Percentiles rank a stretch among this genome's conserved stretches.
phyloP scores from a whole-genome alignment of 2,113 vertebrate species.

The Chaetura pelagica region DNA sequence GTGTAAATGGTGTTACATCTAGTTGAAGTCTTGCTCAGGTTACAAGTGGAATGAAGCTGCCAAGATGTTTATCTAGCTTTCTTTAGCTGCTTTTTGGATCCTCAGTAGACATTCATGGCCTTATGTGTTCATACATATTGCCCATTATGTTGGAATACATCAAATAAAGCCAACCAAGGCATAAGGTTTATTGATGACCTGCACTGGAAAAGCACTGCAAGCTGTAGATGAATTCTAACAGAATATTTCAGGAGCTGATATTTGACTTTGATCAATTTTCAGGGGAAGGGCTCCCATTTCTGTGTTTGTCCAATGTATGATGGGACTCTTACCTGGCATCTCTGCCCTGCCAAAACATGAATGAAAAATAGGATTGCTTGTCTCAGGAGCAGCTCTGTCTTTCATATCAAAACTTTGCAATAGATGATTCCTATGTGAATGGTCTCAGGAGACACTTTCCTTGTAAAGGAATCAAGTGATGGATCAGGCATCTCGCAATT shows the following conservation, averaged over 20 bases:
- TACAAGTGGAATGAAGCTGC: not conserved
- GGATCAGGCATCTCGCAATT: not conserved
- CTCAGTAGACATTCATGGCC: not conserved
- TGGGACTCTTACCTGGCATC: not conserved
- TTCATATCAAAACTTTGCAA: not conserved
- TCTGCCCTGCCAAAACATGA: not conserved
- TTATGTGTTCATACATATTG: not conserved
- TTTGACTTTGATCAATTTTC: not conserved
- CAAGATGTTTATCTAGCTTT: not conserved
- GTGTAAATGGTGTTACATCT: not conserved
- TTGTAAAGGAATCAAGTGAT: not conserved
- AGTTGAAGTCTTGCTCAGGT: not conserved
- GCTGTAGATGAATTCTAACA: not conserved
- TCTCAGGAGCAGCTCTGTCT: conserved; percentile 34
- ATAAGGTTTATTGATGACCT: not conserved
- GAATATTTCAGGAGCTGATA: not conserved
- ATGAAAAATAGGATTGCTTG: not conserved
- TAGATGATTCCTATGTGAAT: not conserved
- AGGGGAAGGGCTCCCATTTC: not conserved
- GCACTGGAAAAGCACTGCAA: not conserved
- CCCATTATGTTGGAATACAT: not conserved
- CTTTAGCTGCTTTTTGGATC: not conserved
- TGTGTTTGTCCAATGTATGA: not conserved
- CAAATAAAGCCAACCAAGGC: not conserved
- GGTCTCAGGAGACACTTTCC: not conserved